Evolutionary conservation across 2,888 invertebrate species (phyloP), one percentile per base, ranked within the genome.

Genomic region (Trichacis sp.): DNA sequence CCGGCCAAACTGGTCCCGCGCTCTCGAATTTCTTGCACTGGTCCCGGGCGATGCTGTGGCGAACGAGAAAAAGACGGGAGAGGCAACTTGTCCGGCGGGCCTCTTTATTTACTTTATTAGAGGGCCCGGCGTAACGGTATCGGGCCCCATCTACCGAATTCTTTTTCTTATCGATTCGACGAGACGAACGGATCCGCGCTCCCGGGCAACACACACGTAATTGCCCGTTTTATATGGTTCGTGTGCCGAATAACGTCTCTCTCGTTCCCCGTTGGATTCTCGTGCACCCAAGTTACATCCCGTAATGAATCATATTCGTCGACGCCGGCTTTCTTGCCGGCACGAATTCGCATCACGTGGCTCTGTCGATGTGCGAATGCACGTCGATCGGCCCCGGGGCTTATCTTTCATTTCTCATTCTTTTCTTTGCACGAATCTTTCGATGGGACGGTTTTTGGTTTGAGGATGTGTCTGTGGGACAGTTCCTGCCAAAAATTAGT

Each of bases 21-120:
- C 33, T 33, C 33, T 33, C 33, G 15, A 42, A n/a, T 42, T 15
- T 42, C 38, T 14, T 38, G n/a, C n/a, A n/a, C 38, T 38, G 2
- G 38, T 3, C 38, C 6, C 38, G 38, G 9, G 17, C 18, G 14
- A 36, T 36, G n/a, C 14, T 40, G 40, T 15, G 11, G 17, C 3
- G 69, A 70, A 24, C 24, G 69, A 56, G 65, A 33, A 33, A 33
- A 72, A 74, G 69, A 68, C 71, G 57, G 58, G 52, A 69, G 66
- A 69, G 61, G 65, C 73, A 69, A 75, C 74, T 77, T 74, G 76
- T 79, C 73, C 69, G 64, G 70, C 75, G 72, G 75, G 73, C 75
- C 76, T 81, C 76, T 81, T 83, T 82, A 82, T 83, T 83, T 82
- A 82, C 78, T 82, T 82, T 82, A 82, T 82, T 81, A 80, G 73